phyloP scores from a whole-genome alignment of 2,888 invertebrate species.

The Brachyopa scutellaris region DNA sequence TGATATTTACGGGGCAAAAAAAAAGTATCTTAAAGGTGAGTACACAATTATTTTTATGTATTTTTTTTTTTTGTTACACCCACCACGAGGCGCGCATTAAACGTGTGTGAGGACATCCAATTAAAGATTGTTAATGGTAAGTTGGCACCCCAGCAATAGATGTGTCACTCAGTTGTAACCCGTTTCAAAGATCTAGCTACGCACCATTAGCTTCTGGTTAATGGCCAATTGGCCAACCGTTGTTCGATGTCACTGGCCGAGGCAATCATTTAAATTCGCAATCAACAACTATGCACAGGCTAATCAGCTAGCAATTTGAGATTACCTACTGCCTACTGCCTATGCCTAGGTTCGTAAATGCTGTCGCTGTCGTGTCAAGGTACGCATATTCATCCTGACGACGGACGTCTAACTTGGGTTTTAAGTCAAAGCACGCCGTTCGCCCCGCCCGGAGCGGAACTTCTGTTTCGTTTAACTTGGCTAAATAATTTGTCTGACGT shows the following conservation, averaged over 20 bases:
- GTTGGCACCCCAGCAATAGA: constrained; percentile 1
- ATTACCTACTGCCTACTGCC: too few species aligned
- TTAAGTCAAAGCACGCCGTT: constrained; percentile 56
- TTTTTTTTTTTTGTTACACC: too few species aligned
- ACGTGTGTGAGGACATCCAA: constrained; percentile 1
- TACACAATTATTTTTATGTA: constrained; percentile 17
- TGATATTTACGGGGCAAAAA: too few species aligned
- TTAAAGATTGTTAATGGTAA: constrained; percentile 36
- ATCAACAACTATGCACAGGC: constrained; percentile 67
- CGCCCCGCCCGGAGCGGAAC: constrained; percentile 22
- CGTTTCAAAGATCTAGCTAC: constrained; percentile 38
- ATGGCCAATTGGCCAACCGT: constrained; percentile 68
- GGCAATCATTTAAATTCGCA: constrained; percentile 71
- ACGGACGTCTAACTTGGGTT: constrained; percentile 68
- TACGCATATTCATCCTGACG: constrained; percentile 64
- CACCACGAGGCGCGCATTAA: constrained; percentile 14
- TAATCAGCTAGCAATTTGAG: constrained; percentile 69
- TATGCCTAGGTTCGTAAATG: too few species aligned
- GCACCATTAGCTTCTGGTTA: constrained; percentile 62
- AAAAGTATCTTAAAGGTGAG: constrained; percentile 49
- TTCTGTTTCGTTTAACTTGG: constrained; percentile 67
- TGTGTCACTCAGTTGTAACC: constrained; percentile 24
- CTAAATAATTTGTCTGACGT: constrained; percentile 71
- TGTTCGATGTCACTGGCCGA: constrained; percentile 67
- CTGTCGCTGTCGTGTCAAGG: constrained; percentile 64